A percentile compares a stretch with the other conserved stretches of the same genome.
Evolutionary conservation across 2,797 vertebrate species (phyloP).

Genomic region (Phalanger gymnotis): DNA sequence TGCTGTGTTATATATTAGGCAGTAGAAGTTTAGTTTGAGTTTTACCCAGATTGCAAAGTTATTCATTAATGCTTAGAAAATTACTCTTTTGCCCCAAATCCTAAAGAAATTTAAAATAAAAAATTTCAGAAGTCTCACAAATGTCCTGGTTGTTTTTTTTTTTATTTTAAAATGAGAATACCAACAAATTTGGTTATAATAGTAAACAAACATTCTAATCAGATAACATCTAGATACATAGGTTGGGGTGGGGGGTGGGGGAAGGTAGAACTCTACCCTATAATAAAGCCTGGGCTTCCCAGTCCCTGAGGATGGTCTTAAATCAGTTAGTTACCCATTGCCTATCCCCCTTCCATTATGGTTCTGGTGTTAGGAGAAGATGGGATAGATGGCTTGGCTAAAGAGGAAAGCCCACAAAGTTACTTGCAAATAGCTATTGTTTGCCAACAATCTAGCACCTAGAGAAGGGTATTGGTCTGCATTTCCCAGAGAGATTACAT

Average conservation of each 20-base stretch:
- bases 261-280: background rate
- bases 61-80: background rate
- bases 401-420: background rate
- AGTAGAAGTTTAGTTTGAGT: background rate
- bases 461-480: background rate
- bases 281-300: background rate
- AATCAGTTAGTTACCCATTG: background rate
- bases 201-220: background rate
- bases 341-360: background rate
- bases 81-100: background rate
- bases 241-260: background rate
- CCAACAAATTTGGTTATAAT: background rate
- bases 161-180: background rate
- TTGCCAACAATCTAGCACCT: background rate
- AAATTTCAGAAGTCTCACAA: background rate
- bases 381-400: background rate
- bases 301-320: background rate
- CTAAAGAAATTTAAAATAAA: background rate
- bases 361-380: background rate
- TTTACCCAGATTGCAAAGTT: background rate
- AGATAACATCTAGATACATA: background rate
- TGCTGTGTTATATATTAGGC: background rate
- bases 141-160: too few relatives aligned
- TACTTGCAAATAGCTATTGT: background rate
- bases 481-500: constrained; percentile 16